phyloP scores from a whole-genome alignment of 2,888 invertebrate species.

The Gastracanthus pulcherrimus region DNA sequence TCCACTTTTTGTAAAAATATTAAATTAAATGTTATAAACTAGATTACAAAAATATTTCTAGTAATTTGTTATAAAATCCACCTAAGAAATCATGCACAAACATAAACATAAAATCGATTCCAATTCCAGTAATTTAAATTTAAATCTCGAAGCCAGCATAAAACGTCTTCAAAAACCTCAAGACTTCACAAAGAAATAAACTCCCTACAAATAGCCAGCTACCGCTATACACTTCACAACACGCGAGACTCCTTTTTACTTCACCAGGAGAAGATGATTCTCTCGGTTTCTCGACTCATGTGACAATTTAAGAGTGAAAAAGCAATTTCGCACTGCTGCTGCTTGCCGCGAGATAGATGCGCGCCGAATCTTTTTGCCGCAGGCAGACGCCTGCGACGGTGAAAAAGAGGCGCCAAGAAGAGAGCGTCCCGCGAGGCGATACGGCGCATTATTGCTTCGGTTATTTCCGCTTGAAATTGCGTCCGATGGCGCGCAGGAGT shows the following conservation, averaged over 20 bases:
- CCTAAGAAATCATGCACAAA: too few relatives aligned
- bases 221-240: background rate
- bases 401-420: background rate
- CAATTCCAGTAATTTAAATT: too few relatives aligned
- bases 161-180: background rate
- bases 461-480: background rate
- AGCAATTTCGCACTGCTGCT: background rate
- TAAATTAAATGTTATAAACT: too few relatives aligned
- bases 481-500: background rate
- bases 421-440: background rate
- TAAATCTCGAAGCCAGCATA: background rate
- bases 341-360: background rate
- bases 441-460: background rate
- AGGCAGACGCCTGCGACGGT: background rate
- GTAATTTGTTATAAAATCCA: too few relatives aligned
- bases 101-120: too few relatives aligned
- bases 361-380: background rate
- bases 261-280: background rate
- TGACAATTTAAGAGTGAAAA: conserved; percentile 7
- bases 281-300: background rate
- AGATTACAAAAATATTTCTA: too few relatives aligned
- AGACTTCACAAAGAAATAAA: background rate
- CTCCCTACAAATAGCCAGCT: background rate
- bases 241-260: background rate
- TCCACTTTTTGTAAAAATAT: too few relatives aligned